Evolutionary conservation across 2,888 invertebrate genomes (phyloP), one percentile per base, ranked within the genome.

Genomic region (Pyrrhosoma nymphula): DNA sequence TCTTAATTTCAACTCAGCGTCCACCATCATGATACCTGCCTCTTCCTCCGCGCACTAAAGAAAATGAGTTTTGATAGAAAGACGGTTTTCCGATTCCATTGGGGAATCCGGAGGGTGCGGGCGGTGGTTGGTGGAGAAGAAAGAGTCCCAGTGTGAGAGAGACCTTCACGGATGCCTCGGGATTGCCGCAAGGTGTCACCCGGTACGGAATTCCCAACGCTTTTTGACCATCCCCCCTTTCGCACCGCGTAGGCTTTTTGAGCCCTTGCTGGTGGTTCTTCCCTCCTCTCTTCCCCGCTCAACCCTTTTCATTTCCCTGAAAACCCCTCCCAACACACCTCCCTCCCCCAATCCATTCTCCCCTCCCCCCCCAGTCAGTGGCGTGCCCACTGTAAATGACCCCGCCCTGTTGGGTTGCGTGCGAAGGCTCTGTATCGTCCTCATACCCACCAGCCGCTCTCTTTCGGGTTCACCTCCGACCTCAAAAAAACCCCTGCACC

Each of bases 401-500:
- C 69, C 93, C 93, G 75, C 93, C 93, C 93, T 91, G 56, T 35
- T 20, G 26, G 93, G 47, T 93, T 93, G 93, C 93, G 93, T 93
- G 93, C 93, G 47, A 47, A 93, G 75, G 39, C 69, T 63, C 93
- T 93, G 63, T 93, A 93, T 93, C 63, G 63, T 93, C 20, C 93
- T 60, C 60, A 60, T 60, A 60, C 60, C 60, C 12, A 16, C 20
- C 56, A 10, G 16, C 90, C 90, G 23, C 55, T 88, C 39, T 56
- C 95, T 95, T 95, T 39, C 95, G 56, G 39, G 69, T 95, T 90
- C 95, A 55, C 95, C 95, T 95, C 95, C 95, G 35, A 35, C 91
- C 90, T 63, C 82, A 18, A 82, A 82, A 82, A 82, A 35, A 69
- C 90, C 93, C 88, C 93, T 82, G 69, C 95, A 56, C 97, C 97